Evolutionary conservation across 2,113 vertebrate genomes (phyloP).

Genomic region (Sceloporus tristichus): DNA sequence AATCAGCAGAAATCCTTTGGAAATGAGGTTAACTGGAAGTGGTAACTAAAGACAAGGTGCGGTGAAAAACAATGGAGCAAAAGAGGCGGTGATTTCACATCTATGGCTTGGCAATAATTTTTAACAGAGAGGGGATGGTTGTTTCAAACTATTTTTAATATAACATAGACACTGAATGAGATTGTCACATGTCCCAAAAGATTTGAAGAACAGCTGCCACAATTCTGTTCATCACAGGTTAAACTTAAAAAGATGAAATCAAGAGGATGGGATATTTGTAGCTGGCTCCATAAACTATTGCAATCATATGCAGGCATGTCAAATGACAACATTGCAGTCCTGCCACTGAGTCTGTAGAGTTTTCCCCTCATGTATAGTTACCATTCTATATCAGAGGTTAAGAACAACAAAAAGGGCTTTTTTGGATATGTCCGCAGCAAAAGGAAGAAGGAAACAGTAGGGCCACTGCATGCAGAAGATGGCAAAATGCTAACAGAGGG

Average conservation of each 20-base stretch:
- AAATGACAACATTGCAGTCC: not conserved
- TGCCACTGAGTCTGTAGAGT: not conserved
- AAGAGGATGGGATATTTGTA: conserved; percentile 53
- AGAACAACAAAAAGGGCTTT: too few relatives aligned
- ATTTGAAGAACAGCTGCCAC: conserved; percentile 13
- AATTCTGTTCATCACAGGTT: conserved; percentile 50
- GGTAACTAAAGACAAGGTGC: conserved; percentile 31
- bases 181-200: conserved; percentile 8
- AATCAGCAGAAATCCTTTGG: not conserved
- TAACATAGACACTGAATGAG: not conserved
- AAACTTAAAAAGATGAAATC: conserved; percentile 55
- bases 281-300: conserved; percentile 26
- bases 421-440: too few relatives aligned
- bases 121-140: conserved; percentile 51
- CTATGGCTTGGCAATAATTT: conserved; percentile 52
- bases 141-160: conserved; percentile 73
- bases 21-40: conserved; percentile 42
- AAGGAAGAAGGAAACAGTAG: too few relatives aligned
- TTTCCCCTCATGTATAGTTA: conserved; percentile 1
- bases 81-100: conserved; percentile 50
- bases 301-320: conserved; percentile 44
- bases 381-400: not conserved
- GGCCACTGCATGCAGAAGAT: too few relatives aligned
- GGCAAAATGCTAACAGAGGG: too few relatives aligned
- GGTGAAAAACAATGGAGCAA: not conserved